A percentile compares a stretch with the other conserved stretches of the same genome.
These are phyloP conservation scores for Bambusicola thoracicus DNA, from an alignment of 2,113 vertebrate species.

Conservation along the genomic window DNA sequence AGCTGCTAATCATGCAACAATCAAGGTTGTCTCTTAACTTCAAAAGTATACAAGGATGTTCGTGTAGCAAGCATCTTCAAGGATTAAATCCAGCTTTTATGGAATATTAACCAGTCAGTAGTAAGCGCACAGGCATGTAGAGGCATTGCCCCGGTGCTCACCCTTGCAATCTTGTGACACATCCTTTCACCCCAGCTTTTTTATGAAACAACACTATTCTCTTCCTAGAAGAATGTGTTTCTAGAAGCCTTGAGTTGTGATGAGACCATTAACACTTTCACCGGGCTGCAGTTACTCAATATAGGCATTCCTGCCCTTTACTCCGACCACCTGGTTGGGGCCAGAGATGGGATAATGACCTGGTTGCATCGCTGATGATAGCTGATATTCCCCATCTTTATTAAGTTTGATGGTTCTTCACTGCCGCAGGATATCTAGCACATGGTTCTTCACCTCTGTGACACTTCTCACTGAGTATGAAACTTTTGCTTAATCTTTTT, in stretches of 20 bases:
- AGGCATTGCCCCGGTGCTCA: neutral
- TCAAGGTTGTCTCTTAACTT: neutral
- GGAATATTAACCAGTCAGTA: neutral
- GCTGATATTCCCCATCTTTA: neutral
- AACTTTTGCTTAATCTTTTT: neutral
- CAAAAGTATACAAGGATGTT: neutral
- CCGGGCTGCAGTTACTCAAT: rapidly evolving
- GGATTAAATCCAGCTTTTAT: neutral
- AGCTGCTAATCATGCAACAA: neutral
- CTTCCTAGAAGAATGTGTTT: neutral
- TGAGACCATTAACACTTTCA: neutral
- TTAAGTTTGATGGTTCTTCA: neutral
- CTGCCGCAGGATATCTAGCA: neutral
- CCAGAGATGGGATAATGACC: neutral
- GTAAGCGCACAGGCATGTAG: neutral
- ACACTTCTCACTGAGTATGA: neutral
- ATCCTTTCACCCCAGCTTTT: neutral
- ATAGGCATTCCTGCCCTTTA: neutral
- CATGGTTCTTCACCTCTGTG: neutral
- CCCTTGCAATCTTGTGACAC: neutral
- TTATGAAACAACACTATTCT: neutral
- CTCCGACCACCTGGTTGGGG: neutral
- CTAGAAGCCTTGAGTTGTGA: neutral
- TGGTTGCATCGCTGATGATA: neutral
- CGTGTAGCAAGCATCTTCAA: neutral